Base-by-base conservation (phyloP, 2,797 vertebrate genomes). In the Bucorvus abyssinicus region DNA sequence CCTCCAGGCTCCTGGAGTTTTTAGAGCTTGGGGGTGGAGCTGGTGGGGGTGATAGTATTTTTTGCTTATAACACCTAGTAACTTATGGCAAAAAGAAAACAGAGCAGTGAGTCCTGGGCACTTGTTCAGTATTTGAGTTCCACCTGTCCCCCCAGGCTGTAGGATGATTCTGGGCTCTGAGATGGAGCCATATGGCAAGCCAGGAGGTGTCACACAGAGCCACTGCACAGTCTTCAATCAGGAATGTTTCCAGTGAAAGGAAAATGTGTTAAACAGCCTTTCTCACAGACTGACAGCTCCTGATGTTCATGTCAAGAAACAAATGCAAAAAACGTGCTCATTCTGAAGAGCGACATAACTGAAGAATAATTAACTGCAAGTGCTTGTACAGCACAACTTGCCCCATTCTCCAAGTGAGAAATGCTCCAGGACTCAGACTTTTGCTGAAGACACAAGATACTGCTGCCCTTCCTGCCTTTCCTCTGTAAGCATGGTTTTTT, bases 251-350 rank as follows among this genome's bases (percentile, higher is more conserved):
- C 81, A 78, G 34, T 49, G 50, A 75, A 76, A 90, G 42, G 34
- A 77, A 90, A 89, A 95, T 21, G 59, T 91, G 93, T 91, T 70
- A 92, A 82, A 76, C 87, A 93, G 82, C n/a, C 88, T 6, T 91
- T 95, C 95, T 96, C 88, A 74, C 90, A 42, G 45, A 65, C 63
- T 97, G 95, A 88, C 83, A 76, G 79, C 53, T 78, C 67, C 63
- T n/a, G 81, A 93, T 79, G 74, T 68, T 93, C 63, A 45, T 8
- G 24, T 85, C 79, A 87, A 55, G 89, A 86, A 84, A 93, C 1
- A 3, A 94, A 90, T 74, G 82, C 70, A 87, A 84, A 93, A 90
- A 84, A 73, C 4, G 65, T 53, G 63, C 50, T 77, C 47, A 29
- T 21, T 52, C 61, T 42, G 45, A 70, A 49, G 55, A 89, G 56